Conservation (phyloP, 92 coral and sea anemone species). For the Epizoanthus illoricatus region DNA sequence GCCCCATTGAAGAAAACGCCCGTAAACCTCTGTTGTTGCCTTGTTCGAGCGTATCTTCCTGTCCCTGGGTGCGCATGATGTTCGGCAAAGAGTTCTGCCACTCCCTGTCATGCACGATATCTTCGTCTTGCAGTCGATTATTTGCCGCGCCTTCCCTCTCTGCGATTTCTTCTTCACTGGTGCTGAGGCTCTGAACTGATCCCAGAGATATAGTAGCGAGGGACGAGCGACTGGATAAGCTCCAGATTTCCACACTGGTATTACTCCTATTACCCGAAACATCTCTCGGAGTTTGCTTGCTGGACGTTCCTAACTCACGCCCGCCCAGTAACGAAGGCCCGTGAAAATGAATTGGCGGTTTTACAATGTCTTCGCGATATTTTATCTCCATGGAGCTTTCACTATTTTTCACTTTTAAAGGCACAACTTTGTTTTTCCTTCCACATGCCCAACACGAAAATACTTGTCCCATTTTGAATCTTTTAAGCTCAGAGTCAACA, state of each 20-base stretch:
- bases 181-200: conserved; percentile 33
- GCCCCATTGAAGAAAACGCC: conserved; percentile 41
- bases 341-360: neutral
- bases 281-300: neutral
- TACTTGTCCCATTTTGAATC: conserved; percentile 43
- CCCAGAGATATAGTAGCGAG: conserved; percentile 54
- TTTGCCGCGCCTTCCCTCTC: conserved; percentile 22
- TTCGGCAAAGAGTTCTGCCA: conserved; percentile 38
- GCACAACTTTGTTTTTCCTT: conserved; percentile 27
- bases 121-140: conserved; percentile 27
- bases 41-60: neutral
- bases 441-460: conserved; percentile 36
- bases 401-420: conserved; percentile 15
- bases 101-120: conserved; percentile 12
- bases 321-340: conserved; percentile 8
- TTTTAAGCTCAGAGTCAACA: neutral
- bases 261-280: neutral
- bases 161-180: conserved; percentile 17
- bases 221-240: conserved; percentile 43
- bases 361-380: neutral
- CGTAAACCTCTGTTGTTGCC: neutral
- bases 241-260: neutral
- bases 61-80: neutral
- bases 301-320: neutral
- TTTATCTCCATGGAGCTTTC: neutral